A percentile compares a stretch with the other conserved stretches of the same genome.
Evolutionary conservation across 2,797 vertebrate genomes (phyloP).

Genomic region (Coluber constrictor): DNA sequence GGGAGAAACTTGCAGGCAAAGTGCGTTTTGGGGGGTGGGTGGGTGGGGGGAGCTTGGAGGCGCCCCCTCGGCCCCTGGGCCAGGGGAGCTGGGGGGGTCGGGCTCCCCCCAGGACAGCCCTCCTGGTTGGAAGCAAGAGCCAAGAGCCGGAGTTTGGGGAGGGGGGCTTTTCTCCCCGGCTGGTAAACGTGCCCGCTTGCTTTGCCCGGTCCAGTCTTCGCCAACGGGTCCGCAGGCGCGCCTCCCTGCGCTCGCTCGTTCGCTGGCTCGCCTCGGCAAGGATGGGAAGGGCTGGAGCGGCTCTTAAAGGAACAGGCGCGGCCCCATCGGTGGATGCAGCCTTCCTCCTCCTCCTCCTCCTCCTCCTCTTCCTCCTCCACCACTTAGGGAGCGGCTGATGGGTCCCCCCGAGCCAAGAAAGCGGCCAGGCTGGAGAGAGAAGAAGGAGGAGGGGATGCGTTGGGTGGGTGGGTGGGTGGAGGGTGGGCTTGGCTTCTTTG

Average conservation of each 20-base stretch:
- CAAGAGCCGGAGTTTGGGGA: background rate
- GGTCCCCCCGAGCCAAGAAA: background rate
- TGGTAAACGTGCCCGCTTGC: background rate
- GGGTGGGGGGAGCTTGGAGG: background rate
- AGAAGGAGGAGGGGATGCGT: background rate
- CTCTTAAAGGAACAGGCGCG: constrained; percentile 33
- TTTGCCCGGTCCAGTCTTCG: background rate
- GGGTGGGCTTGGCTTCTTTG: background rate
- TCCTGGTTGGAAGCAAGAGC: background rate
- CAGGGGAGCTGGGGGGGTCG: background rate
- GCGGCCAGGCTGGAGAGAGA: background rate
- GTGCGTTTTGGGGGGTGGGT: background rate
- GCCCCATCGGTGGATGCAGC: background rate
- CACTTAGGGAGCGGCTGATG: background rate
- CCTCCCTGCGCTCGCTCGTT: background rate
- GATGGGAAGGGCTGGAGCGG: constrained; percentile 34
- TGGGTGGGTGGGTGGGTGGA: too few relatives aligned
- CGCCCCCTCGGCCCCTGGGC: background rate
- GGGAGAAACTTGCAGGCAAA: background rate
- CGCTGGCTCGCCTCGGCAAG: background rate
- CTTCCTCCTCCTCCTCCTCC: background rate
- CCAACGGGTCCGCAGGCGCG: background rate
- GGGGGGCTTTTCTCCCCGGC: background rate
- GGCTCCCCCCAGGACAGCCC: background rate
- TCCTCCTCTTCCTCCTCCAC: background rate